A percentile compares a stretch with the other conserved stretches of the same genome.
Conservation (phyloP, 1,140 invertebrate genomes). For the Hormaphis cornu region DNA sequence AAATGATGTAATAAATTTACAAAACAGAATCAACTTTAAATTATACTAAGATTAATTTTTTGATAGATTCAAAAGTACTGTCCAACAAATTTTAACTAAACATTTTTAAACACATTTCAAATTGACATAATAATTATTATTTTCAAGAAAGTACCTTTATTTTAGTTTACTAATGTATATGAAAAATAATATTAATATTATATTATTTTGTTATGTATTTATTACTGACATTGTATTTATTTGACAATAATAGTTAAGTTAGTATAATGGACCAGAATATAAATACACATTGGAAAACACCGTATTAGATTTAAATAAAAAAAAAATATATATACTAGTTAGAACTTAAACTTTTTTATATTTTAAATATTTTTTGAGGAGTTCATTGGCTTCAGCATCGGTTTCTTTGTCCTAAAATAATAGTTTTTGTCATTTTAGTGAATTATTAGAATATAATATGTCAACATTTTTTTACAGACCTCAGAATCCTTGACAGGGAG, state of each 20-base stretch:
- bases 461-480: conserved; percentile 31
- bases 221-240: too few relatives aligned
- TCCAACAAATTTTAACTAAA: too few relatives aligned
- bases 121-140: too few relatives aligned
- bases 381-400: conserved; percentile 2
- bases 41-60: background rate
- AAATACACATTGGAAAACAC: too few relatives aligned
- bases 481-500: conserved; percentile 34
- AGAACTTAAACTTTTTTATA: conserved; percentile 8
- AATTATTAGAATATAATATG: background rate
- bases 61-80: too few relatives aligned
- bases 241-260: too few relatives aligned
- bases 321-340: background rate
- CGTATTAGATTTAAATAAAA: background rate
- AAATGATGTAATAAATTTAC: background rate
- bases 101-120: too few relatives aligned
- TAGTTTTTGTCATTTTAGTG: background rate
- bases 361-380: conserved; percentile 26
- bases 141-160: too few relatives aligned
- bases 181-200: too few relatives aligned
- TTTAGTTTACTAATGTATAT: too few relatives aligned
- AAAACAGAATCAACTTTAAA: background rate
- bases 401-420: conserved; percentile 22
- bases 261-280: too few relatives aligned
- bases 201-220: too few relatives aligned